These are phyloP conservation scores for Agrypnia vestita DNA, from an alignment of 1,140 invertebrate species.

Conservation along the genomic window DNA sequence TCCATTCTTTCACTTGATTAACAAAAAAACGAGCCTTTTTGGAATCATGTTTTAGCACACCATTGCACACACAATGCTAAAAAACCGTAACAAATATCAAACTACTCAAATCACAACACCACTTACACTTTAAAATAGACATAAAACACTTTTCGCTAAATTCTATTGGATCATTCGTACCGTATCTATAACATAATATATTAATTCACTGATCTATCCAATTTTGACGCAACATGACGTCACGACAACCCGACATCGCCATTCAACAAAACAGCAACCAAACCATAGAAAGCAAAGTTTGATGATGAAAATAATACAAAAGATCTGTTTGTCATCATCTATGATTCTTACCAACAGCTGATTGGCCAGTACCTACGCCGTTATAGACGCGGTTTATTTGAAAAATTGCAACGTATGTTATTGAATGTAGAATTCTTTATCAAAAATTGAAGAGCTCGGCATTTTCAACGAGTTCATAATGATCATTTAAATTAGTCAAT, in stretches of 20 bases:
- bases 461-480: too few relatives aligned
- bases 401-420: background rate
- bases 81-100: conserved; percentile 39
- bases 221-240: conserved; percentile 51
- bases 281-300: conserved; percentile 36
- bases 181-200: conserved; percentile 40
- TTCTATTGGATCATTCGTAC: conserved; percentile 26
- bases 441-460: too few relatives aligned
- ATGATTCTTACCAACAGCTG: conserved; percentile 22
- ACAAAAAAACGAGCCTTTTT: conserved; percentile 38
- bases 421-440: too few relatives aligned
- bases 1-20: conserved; percentile 52
- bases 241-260: conserved; percentile 42
- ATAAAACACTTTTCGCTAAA: conserved; percentile 36
- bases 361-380: conserved; percentile 20
- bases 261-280: conserved; percentile 45
- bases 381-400: background rate
- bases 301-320: background rate
- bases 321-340: background rate
- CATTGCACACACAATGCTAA: conserved; percentile 43
- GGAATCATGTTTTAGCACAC: conserved; percentile 48
- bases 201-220: conserved; percentile 41
- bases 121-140: conserved; percentile 27
- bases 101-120: conserved; percentile 42
- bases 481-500: too few relatives aligned